Conservation (phyloP, 2,888 invertebrate genomes). For the Lasioglossum calceatum region DNA sequence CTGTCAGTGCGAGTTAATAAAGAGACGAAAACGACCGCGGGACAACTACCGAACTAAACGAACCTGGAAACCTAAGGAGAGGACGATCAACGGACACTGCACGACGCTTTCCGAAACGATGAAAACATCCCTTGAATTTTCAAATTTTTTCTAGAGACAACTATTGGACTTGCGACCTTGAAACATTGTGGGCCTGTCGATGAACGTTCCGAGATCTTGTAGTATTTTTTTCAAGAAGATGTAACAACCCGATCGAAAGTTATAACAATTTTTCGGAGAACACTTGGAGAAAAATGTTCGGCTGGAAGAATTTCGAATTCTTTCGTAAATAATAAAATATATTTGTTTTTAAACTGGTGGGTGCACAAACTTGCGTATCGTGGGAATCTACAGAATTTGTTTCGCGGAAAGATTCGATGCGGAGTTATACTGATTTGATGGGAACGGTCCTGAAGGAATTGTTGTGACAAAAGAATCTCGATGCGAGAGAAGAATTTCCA, state of each 20-base stretch:
- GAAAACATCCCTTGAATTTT: background rate
- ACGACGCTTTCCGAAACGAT: background rate
- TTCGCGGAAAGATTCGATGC: background rate
- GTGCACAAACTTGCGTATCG: background rate
- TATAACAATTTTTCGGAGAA: background rate
- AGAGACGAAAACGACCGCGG: slow-evolving; percentile 26
- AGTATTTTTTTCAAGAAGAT: background rate
- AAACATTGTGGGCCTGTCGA: background rate
- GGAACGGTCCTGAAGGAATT: background rate
- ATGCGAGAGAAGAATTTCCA: background rate
- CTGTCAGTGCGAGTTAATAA: slow-evolving; percentile 70
- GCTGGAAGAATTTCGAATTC: background rate
- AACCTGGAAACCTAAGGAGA: too few species aligned
- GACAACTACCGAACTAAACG: background rate
- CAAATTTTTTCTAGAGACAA: background rate
- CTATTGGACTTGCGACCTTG: background rate
- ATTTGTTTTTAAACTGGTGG: too few species aligned
- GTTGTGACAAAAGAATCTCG: background rate
- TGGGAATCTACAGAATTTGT: background rate
- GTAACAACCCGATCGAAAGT: background rate
- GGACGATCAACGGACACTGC: background rate
- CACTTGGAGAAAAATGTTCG: background rate
- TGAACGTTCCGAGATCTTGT: background rate
- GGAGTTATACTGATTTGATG: background rate
- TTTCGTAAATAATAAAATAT: background rate